These are phyloP conservation scores for Macrobrachium rosenbergii DNA, from an alignment of 1,140 invertebrate genomes.

Conservation along the genomic window DNA sequence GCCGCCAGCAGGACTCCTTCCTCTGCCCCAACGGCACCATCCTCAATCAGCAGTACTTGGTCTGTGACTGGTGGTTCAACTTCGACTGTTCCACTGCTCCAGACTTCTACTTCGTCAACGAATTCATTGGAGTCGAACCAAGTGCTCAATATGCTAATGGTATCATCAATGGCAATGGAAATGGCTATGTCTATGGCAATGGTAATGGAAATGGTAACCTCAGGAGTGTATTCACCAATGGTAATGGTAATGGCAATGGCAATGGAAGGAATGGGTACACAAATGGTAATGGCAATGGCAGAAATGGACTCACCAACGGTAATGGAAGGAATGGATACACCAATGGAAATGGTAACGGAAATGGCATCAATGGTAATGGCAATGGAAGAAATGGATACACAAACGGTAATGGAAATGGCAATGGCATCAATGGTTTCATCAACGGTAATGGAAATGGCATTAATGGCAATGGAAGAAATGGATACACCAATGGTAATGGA, in stretches of 20 bases:
- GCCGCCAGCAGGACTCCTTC: slow-evolving; percentile 20
- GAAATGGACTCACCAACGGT: background rate
- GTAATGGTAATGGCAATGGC: background rate
- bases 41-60: slow-evolving; percentile 23
- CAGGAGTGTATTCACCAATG: background rate
- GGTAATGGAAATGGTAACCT: background rate
- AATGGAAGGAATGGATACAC: background rate
- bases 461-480: background rate
- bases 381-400: background rate
- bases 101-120: slow-evolving; percentile 14
- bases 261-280: background rate
- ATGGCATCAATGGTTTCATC: background rate
- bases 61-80: slow-evolving; percentile 27
- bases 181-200: background rate
- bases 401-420: background rate
- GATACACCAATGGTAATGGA: background rate
- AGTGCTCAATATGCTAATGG: background rate
- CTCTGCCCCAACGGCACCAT: slow-evolving; percentile 23
- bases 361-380: background rate
- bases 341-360: background rate
- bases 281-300: background rate
- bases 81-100: background rate
- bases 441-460: background rate
- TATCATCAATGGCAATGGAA: background rate
- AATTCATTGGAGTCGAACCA: slow-evolving; percentile 10